These are phyloP conservation scores for Drosophila recens DNA, from an alignment of 2,888 invertebrate genomes.

Conservation along the genomic window DNA sequence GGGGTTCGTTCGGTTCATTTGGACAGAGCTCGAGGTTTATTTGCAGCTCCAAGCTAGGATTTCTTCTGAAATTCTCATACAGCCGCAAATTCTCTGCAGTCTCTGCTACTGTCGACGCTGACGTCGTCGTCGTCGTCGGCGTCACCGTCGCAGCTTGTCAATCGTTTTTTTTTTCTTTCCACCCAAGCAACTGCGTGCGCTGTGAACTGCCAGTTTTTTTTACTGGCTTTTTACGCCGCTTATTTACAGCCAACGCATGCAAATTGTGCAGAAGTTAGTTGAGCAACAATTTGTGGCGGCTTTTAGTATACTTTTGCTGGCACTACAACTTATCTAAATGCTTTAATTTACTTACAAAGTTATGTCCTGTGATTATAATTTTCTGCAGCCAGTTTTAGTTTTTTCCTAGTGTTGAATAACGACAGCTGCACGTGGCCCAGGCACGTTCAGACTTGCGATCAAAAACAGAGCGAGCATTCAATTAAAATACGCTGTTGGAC, in stretches of 20 bases:
- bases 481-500: background rate
- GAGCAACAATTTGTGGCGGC: conserved; percentile 38
- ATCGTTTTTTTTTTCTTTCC: conserved; percentile 53
- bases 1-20: conserved; percentile 46
- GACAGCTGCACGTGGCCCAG: conserved; percentile 22
- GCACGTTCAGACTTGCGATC: conserved; percentile 61
- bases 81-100: conserved; percentile 14
- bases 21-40: conserved; percentile 51
- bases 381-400: conserved; percentile 70
- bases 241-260: conserved; percentile 9
- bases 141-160: conserved; percentile 44
- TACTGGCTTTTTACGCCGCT: conserved; percentile 37
- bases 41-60: conserved; percentile 49
- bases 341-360: conserved; percentile 78
- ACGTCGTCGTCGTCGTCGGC: conserved; percentile 47
- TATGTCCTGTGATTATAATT: conserved; percentile 78
- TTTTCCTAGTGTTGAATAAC: conserved; percentile 75
- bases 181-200: conserved; percentile 45
- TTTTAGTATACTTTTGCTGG: conserved; percentile 28
- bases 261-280: conserved; percentile 55
- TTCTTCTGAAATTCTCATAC: conserved; percentile 37
- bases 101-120: conserved; percentile 41
- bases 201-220: conserved; percentile 55
- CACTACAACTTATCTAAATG: conserved; percentile 31
- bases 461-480: conserved; percentile 11